Base-by-base conservation (phyloP, 2,888 invertebrate genomes). In the Alentia gelatinosa region DNA sequence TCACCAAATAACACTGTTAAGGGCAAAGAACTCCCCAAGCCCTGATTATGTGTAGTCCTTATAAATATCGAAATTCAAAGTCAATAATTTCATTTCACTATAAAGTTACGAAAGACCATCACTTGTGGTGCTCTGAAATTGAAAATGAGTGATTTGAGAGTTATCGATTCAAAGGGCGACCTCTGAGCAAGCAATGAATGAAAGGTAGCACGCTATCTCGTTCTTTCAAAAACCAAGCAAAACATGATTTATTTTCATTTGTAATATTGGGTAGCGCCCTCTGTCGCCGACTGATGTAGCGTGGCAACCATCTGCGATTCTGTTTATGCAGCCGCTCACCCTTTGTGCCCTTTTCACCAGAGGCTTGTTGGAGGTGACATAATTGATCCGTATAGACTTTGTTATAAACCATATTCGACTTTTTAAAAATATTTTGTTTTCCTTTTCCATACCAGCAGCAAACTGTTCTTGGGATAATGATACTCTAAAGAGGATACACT, bases 161-260 rank as follows among this genome's bases (percentile, higher is more conserved):
- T 79, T 39, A 79, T 79, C 39, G 79, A 79, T 79, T 79, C 37
- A 39, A 79, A 37, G 79, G 79, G 79, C 39, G 39, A 35, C 37
- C 79, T 39, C 26, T 35, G 26, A 35, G 35, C 79, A 23, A 39
- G 9, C 37, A 15, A 79, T 79, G 39, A 79, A 79, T 79, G 39
- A 39, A 35, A 35, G 79, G 39, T 39, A 35, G 79, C 79, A 35
- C 39, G 79, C 79, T 39, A 79, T 79, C 39, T 79, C 23, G 39
- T 37, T 39, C 39, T 79, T 79, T 39, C 15, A 79, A 79, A 79
- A 79, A 39, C 23, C 23, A 79, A 39, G 15, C 35, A 79, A 79
- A 79, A 79, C 79, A 79, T 79, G 79, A 79, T 79, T 79, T 79
- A 79, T 79, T 79, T 79, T 79, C 79, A 79, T 79, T 79, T 79